Percentiles rank a stretch among this genome's conserved stretches.
phyloP scores from a whole-genome alignment of 2,113 vertebrate genomes.

The Anser brachyrhynchus region DNA sequence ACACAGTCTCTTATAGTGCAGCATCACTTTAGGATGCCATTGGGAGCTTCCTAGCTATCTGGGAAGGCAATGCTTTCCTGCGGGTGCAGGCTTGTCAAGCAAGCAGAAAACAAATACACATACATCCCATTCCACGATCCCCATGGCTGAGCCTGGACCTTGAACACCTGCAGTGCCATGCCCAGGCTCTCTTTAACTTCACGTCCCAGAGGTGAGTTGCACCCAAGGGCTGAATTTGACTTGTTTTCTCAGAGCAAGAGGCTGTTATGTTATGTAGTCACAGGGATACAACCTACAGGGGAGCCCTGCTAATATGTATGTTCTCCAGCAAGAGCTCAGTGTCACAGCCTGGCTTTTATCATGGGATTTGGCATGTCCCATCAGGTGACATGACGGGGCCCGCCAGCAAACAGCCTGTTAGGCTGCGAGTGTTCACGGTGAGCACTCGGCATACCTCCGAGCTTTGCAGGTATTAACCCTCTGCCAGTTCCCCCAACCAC shows the following conservation, averaged over 20 bases:
- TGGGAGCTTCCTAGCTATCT: neutral
- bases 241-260: neutral
- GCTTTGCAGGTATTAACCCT: constrained; percentile 27
- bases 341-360: neutral
- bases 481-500: constrained; percentile 27
- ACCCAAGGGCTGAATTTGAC: neutral
- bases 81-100: neutral
- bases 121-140: rapidly evolving
- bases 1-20: neutral
- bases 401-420: neutral
- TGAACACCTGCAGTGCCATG: neutral
- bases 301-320: neutral
- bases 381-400: neutral
- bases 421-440: neutral
- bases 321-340: neutral
- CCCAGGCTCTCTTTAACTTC: neutral
- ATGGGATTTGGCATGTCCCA: neutral
- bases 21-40: neutral
- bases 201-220: neutral
- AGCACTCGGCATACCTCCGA: neutral
- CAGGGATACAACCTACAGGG: neutral
- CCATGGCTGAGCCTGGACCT: neutral
- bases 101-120: neutral
- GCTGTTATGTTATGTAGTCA: neutral
- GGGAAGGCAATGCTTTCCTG: rapidly evolving